Evolutionary conservation across 2,888 invertebrate species (phyloP).

Genomic region (Ophonus ardosiacus): DNA sequence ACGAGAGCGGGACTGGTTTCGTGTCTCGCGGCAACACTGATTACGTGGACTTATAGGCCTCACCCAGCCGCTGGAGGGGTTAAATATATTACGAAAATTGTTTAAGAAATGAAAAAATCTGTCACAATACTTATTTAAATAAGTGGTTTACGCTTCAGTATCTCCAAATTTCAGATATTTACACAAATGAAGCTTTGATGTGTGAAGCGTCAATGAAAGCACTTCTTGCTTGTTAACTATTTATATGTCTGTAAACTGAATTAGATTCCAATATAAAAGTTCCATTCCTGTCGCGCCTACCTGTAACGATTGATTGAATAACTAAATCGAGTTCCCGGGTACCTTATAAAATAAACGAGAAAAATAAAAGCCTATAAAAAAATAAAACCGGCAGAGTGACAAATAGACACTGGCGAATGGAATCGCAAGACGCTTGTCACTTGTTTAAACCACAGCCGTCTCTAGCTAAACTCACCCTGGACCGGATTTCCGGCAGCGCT

Average conservation of each 20-base stretch:
- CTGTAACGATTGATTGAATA: conserved; percentile 22
- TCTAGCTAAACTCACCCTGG: conserved; percentile 4
- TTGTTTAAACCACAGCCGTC: conserved; percentile 44
- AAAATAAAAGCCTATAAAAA: conserved; percentile 49
- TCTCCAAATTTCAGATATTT: neutral
- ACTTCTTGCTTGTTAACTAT: neutral
- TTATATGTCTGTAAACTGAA: neutral
- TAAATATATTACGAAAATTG: no score
- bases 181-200: neutral
- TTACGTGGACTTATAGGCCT: no score
- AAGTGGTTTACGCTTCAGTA: neutral
- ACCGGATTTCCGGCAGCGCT: conserved; percentile 38
- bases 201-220: neutral
- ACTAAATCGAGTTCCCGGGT: conserved; percentile 6
- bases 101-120: no score
- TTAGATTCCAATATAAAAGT: neutral
- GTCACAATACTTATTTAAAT: neutral
- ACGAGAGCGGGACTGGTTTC: no score
- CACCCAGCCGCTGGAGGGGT: no score
- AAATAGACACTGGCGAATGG: conserved; percentile 34
- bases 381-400: conserved; percentile 47
- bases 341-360: conserved; percentile 39
- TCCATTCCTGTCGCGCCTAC: neutral
- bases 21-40: no score
- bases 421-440: conserved; percentile 30